Conservation (phyloP, 1,140 invertebrate species). For the Drosophila gunungcola region DNA sequence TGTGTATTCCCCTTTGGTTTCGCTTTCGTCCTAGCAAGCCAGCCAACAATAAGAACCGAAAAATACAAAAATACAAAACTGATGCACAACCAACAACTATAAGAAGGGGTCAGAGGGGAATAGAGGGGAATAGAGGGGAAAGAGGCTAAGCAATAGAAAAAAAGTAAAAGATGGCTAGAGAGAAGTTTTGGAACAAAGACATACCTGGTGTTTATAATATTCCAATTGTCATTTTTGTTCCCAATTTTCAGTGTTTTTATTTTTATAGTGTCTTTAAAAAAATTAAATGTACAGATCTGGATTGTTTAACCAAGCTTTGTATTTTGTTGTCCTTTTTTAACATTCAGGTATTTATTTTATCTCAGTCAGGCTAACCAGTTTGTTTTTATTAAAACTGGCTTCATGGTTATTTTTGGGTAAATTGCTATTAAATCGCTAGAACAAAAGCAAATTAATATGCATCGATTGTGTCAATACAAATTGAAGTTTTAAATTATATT, state of each 20-base stretch:
- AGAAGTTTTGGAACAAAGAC: constrained; percentile 10
- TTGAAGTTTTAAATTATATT: background rate
- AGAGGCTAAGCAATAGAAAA: background rate
- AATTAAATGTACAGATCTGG: too few species aligned
- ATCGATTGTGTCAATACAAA: background rate
- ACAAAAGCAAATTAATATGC: background rate
- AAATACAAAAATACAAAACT: constrained; percentile 41
- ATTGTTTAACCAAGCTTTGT: too few species aligned
- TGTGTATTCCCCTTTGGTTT: constrained; percentile 70
- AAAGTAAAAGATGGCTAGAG: constrained; percentile 4
- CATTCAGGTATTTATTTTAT: background rate
- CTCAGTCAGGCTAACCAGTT: constrained; percentile 8
- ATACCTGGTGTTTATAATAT: constrained; percentile 7
- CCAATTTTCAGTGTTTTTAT: too few species aligned
- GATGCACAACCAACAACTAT: constrained; percentile 36
- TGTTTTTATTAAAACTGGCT: background rate
- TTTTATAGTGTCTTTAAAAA: too few species aligned
- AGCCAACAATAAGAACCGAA: constrained; percentile 69
- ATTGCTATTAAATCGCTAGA: background rate
- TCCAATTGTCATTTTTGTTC: too few species aligned
- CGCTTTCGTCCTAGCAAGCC: constrained; percentile 57
- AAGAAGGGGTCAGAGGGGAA: background rate
- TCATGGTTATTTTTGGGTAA: constrained; percentile 3
- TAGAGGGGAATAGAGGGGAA: background rate
- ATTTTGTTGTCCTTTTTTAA: too few species aligned